Evolutionary conservation across 2,797 vertebrate species (phyloP).

Genomic region (Microctenopoma steveboyesi): DNA sequence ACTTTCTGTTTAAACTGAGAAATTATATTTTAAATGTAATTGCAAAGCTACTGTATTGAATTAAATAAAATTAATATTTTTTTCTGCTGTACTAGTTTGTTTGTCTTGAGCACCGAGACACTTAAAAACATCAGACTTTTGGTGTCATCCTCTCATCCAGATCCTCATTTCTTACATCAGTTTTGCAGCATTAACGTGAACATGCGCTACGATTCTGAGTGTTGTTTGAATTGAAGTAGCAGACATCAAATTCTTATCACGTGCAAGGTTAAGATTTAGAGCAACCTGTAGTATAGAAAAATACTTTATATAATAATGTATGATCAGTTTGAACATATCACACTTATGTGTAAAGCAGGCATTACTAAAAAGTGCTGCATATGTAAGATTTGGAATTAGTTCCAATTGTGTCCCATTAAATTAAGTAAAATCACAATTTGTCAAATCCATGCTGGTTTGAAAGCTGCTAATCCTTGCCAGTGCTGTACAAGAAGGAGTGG

Average conservation of each 20-base stretch:
- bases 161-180: slow-evolving; percentile 27
- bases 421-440: slow-evolving; percentile 72
- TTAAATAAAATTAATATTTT: no score
- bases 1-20: no score
- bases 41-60: no score
- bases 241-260: slow-evolving; percentile 69
- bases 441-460: slow-evolving; percentile 61
- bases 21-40: no score
- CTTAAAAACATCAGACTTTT: slow-evolving; percentile 20
- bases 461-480: slow-evolving; percentile 68
- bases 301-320: slow-evolving; percentile 52
- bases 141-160: slow-evolving; percentile 17
- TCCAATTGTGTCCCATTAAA: slow-evolving; percentile 71
- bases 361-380: slow-evolving; percentile 71
- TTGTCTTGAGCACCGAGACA: background rate
- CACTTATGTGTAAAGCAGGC: slow-evolving; percentile 61
- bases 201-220: slow-evolving; percentile 62
- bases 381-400: slow-evolving; percentile 70
- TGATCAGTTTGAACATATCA: slow-evolving; percentile 62
- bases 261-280: slow-evolving; percentile 67
- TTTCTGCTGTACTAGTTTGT: background rate
- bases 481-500: slow-evolving; percentile 41
- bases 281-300: slow-evolving; percentile 63
- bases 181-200: slow-evolving; percentile 63
- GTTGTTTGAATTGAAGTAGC: slow-evolving; percentile 67